These are phyloP conservation scores for Sminthurides aquaticus DNA, from an alignment of 2,888 invertebrate species.

Conservation along the genomic window DNA sequence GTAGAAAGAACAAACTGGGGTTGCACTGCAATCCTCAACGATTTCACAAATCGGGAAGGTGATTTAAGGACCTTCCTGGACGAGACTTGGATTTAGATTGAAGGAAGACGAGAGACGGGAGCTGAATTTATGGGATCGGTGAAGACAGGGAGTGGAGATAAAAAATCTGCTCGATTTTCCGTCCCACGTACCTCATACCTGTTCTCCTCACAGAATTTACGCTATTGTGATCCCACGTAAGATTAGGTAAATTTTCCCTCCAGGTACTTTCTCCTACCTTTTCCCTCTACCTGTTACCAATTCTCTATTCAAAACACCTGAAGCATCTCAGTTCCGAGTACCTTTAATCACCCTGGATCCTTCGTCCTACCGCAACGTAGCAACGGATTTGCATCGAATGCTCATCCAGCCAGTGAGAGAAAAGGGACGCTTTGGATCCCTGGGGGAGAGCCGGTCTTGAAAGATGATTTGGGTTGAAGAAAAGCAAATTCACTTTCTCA, in stretches of 20 bases:
- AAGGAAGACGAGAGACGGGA: background rate
- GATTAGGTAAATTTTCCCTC: background rate
- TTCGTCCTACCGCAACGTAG: no score
- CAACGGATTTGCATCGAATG: no score
- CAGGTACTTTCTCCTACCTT: background rate
- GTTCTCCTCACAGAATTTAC: no score
- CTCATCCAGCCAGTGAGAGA: no score
- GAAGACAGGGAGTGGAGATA: background rate
- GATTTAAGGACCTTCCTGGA: background rate
- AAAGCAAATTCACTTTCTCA: conserved; percentile 6
- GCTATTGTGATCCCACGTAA: background rate
- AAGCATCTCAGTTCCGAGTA: background rate
- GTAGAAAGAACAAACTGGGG: no score
- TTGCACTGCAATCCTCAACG: background rate
- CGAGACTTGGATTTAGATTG: background rate
- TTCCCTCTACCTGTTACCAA: background rate
- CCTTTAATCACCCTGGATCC: background rate
- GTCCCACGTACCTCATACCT: background rate
- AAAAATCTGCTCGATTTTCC: background rate
- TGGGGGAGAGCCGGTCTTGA: background rate
- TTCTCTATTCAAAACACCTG: background rate
- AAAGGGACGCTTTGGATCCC: background rate
- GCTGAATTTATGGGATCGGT: background rate
- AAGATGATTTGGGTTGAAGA: background rate
- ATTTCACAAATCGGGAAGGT: no score